These are phyloP conservation scores for Diachasmimorpha longicaudata DNA, from an alignment of 1,140 invertebrate genomes.

Conservation along the genomic window DNA sequence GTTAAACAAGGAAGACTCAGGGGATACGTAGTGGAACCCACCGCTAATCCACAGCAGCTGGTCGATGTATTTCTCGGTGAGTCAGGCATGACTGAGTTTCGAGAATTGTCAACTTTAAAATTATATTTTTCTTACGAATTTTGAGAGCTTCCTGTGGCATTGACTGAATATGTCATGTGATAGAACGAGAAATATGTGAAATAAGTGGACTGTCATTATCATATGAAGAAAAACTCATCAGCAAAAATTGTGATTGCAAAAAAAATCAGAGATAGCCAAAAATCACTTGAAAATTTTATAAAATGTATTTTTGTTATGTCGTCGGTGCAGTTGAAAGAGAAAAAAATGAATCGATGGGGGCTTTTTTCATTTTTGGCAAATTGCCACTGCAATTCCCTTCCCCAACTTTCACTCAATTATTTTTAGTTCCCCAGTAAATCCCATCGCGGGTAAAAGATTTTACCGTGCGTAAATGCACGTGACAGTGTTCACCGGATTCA, in stretches of 20 bases:
- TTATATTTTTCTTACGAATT: background rate
- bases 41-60: slow-evolving; percentile 42
- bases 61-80: slow-evolving; percentile 59
- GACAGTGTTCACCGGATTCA: background rate
- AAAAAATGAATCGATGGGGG: background rate
- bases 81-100: slow-evolving; percentile 9
- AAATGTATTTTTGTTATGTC: background rate
- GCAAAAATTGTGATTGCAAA: background rate
- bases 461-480: slow-evolving; percentile 8
- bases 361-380: background rate
- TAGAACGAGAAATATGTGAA: too few species aligned
- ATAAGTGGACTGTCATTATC: too few species aligned
- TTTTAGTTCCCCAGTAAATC: background rate
- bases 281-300: background rate
- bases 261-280: background rate
- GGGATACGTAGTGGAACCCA: slow-evolving; percentile 49
- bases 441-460: background rate
- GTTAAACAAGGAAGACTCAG: slow-evolving; percentile 54
- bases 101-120: background rate
- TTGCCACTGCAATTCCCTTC: background rate
- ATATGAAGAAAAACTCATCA: too few species aligned
- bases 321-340: background rate
- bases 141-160: too few species aligned
- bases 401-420: background rate
- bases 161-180: too few species aligned